Evolutionary conservation across 2,797 vertebrate species (phyloP), one percentile per base, ranked within the genome.

Genomic region (Brachyrhaphis roseni): DNA sequence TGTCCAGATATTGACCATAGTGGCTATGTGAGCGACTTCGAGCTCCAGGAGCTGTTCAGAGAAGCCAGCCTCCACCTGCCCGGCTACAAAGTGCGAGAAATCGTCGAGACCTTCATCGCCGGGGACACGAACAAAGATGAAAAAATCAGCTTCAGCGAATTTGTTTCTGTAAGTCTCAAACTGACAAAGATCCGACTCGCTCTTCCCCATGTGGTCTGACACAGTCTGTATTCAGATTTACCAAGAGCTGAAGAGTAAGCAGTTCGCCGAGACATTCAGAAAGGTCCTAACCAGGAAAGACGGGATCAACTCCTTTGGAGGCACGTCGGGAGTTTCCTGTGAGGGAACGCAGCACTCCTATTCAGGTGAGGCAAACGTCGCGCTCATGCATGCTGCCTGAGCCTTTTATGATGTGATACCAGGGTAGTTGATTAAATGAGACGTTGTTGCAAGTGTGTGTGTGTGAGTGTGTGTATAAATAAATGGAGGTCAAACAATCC

Each of bases 331-430:
- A 71, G 97, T 95, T 78, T 99, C 98, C 88, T 98, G 97, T 62
- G 97, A 97, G 87, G 98, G 98, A 81, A 99, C 98, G 0, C 98
- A 99, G 82, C 98, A 99, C 90, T 99, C 98, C 20, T 99, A 99
- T 31, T 96, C 98, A 84, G 98, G 98, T 99, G 85, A 71, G 72
- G 76, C 8, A 76, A 5, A 34, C 13, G 3, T 59, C 8, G 7
- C 26, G 10, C 53, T 55, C 53, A 12, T 1, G 10, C 39, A 71
- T 3, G 5, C 26, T 43, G 18, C 15, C 34, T 23, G 18, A 66
- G 12, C 34, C 16, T 62, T 62, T 31, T 34, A 62, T 15, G 16
- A 20, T 64, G 31, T 64, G 34, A 18, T 20, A 20, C 1, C 8
- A 26, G 51, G 51, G 23, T 26, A 51, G 49, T 51, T 4, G 8